Percentiles rank a stretch among this genome's conserved stretches.
Evolutionary conservation across 2,113 vertebrate species (phyloP).

Genomic region (Pteronura brasiliensis): DNA sequence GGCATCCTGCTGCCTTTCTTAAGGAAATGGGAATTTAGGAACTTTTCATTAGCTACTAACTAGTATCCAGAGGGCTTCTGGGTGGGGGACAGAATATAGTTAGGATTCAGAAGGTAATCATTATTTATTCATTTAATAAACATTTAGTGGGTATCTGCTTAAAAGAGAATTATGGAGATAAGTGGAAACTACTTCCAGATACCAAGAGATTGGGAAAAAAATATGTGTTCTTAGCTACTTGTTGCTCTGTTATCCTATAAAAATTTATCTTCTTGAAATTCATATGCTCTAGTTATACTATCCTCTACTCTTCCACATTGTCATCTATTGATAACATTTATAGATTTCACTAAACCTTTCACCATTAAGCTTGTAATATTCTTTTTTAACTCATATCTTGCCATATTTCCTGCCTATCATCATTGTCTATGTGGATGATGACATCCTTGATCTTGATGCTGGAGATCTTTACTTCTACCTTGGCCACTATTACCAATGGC

Average conservation of each 20-base stretch:
- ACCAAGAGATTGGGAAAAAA: neutral
- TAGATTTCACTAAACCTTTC: neutral
- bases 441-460: neutral
- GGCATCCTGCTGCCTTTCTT: neutral
- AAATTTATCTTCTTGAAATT: neutral
- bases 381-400: neutral
- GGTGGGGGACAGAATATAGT: neutral
- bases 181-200: neutral
- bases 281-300: neutral
- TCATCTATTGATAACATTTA: neutral
- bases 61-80: neutral
- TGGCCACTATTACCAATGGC: neutral
- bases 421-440: neutral
- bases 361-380: neutral
- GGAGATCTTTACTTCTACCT: neutral
- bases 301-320: neutral
- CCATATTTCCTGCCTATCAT: neutral
- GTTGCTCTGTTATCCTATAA: neutral
- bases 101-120: neutral
- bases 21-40: neutral
- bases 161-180: neutral
- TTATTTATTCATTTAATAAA: neutral
- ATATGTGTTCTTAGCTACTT: neutral
- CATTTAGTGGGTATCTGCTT: neutral
- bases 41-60: neutral